Conservation (phyloP, 2,797 vertebrate species). For the Chrosomus eos region DNA sequence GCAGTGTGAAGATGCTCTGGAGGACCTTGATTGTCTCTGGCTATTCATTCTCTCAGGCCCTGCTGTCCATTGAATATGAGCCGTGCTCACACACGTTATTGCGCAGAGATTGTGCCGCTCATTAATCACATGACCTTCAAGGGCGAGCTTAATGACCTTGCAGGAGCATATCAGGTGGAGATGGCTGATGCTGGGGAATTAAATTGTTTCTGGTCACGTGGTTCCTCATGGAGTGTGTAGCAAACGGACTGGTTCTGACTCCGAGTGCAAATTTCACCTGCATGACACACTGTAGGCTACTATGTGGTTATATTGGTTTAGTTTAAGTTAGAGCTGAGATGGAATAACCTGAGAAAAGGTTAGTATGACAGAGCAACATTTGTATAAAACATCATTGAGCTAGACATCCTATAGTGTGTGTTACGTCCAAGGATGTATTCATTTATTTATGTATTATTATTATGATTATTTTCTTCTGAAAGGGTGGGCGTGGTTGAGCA, state of each 20-base stretch:
- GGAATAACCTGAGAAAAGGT: neutral
- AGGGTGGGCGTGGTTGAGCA: too few species aligned
- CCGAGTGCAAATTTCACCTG: slow-evolving; percentile 8
- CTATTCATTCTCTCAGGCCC: slow-evolving; percentile 87
- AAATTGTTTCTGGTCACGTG: slow-evolving; percentile 99
- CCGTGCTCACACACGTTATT: slow-evolving; percentile 89
- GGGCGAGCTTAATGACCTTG: slow-evolving; percentile 99
- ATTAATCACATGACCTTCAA: slow-evolving; percentile 99
- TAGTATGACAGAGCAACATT: neutral
- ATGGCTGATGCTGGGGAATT: slow-evolving; percentile 97
- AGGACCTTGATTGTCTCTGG: slow-evolving; percentile 72
- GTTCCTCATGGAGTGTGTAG: slow-evolving; percentile 68
- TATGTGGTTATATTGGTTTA: neutral
- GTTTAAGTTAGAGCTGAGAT: neutral
- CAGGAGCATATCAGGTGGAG: slow-evolving; percentile 99
- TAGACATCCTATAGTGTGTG: neutral
- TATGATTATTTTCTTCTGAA: too few species aligned
- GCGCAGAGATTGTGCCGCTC: slow-evolving; percentile 96
- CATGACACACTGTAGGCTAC: neutral
- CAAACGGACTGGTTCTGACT: slow-evolving; percentile 45
- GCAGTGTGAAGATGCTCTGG: slow-evolving; percentile 69
- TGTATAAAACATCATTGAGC: neutral
- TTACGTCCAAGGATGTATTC: too few species aligned
- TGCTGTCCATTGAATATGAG: slow-evolving; percentile 95
- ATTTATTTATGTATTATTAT: too few species aligned